These are phyloP conservation scores for Homalodisca vitripennis DNA, from an alignment of 1,140 invertebrate species.

Conservation along the genomic window DNA sequence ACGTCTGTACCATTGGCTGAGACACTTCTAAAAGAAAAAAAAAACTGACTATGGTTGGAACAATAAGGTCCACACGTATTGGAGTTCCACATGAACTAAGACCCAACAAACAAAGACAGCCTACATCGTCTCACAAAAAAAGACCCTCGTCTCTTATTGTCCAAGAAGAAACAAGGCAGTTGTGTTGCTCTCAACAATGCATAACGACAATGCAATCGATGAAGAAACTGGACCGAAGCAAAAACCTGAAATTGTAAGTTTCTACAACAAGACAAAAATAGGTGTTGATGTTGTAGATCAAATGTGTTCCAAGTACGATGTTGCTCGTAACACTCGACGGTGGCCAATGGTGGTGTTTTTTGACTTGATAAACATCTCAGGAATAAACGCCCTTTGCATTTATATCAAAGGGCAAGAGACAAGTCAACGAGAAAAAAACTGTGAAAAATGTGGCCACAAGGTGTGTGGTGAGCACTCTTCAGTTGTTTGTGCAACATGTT, in stretches of 20 bases:
- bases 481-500: too few relatives aligned
- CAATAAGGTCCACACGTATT: conserved; percentile 41
- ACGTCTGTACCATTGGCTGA: conserved; percentile 38
- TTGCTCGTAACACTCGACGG: too few relatives aligned
- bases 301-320: conserved; percentile 19
- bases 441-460: too few relatives aligned
- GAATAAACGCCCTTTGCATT: conserved; percentile 22
- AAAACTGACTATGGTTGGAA: conserved; percentile 42
- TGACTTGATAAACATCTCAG: conserved; percentile 23
- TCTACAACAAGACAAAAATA: conserved; percentile 47
- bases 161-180: conserved; percentile 38
- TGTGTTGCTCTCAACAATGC: conserved; percentile 34
- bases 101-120: conserved; percentile 26
- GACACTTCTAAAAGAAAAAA: conserved; percentile 36
- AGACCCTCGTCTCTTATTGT: conserved; percentile 37
- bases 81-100: conserved; percentile 34
- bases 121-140: conserved; percentile 34
- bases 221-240: conserved; percentile 25
- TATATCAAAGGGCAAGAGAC: too few relatives aligned
- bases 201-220: conserved; percentile 30
- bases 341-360: conserved; percentile 39
- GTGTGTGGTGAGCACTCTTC: too few relatives aligned
- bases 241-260: conserved; percentile 45
- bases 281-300: conserved; percentile 46
- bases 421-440: too few relatives aligned